A percentile compares a stretch with the other conserved stretches of the same genome.
phyloP scores from a whole-genome alignment of 2,888 invertebrate genomes.

The Empis livida region DNA sequence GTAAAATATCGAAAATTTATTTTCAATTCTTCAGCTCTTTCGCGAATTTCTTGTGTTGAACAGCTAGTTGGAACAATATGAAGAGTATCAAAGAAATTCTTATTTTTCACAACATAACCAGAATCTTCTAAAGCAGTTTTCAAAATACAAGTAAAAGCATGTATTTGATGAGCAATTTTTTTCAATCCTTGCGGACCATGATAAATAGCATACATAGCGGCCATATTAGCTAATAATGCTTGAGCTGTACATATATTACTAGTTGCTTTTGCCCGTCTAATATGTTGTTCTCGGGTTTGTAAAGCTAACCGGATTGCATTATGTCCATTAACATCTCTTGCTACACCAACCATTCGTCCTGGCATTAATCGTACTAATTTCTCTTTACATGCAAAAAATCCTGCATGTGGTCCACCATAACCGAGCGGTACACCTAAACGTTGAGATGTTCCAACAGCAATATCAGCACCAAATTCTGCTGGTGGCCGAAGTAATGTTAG shows the following conservation, averaged over 20 bases:
- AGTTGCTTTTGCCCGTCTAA: conserved; percentile 93
- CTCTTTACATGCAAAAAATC: conserved; percentile 89
- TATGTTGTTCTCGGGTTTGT: conserved; percentile 97
- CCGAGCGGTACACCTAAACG: conserved; percentile 89
- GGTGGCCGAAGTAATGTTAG: conserved; percentile 84
- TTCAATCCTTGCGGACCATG: conserved; percentile 90
- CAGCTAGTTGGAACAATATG: conserved; percentile 47
- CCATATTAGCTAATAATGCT: conserved; percentile 93
- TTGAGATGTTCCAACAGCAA: conserved; percentile 94
- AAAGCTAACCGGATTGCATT: conserved; percentile 83
- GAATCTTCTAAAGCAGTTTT: conserved; percentile 41
- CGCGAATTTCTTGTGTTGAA: conserved; percentile 49
- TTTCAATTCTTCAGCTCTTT: conserved; percentile 54
- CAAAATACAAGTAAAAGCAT: conserved; percentile 71
- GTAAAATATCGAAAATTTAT: conserved; percentile 78
- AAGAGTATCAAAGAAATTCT: conserved; percentile 79
- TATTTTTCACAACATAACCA: conserved; percentile 58
- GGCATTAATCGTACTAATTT: conserved; percentile 87
- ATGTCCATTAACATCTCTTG: conserved; percentile 73
- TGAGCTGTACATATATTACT: conserved; percentile 99
- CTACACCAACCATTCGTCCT: conserved; percentile 94
- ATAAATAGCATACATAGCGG: conserved; percentile 97
- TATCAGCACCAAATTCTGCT: conserved; percentile 88
- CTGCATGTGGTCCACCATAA: conserved; percentile 97
- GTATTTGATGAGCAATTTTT: conserved; percentile 79